Percentiles rank a stretch among this genome's conserved stretches.
Evolutionary conservation across 1,140 invertebrate genomes (phyloP).

Genomic region (Hirudo medicinalis): DNA sequence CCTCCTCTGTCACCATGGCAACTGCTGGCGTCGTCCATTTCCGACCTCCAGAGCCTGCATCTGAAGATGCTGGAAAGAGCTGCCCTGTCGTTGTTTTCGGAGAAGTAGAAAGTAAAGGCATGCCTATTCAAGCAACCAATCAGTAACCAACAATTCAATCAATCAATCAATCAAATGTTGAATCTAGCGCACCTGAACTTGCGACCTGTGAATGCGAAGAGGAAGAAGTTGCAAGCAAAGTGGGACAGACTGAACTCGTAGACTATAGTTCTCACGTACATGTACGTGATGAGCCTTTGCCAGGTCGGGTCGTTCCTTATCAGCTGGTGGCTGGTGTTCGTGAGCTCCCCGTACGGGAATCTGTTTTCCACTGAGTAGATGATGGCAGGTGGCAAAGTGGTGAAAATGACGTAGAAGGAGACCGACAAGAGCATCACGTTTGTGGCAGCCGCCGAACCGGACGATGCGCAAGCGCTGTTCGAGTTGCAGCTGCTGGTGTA

Average conservation of each 20-base stretch:
- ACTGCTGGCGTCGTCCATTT: too few species aligned
- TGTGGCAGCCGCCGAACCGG: slow-evolving; percentile 25
- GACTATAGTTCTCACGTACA: slow-evolving; percentile 30
- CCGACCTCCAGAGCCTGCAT: too few species aligned
- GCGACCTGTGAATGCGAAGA: slow-evolving; percentile 35
- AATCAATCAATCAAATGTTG: background rate
- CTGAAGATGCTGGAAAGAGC: too few species aligned
- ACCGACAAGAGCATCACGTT: slow-evolving; percentile 36
- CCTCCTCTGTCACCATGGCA: too few species aligned
- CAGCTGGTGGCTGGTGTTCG: slow-evolving; percentile 18
- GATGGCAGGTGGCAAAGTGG: slow-evolving; percentile 34
- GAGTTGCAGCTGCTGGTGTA: background rate
- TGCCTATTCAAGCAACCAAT: slow-evolving; percentile 4
- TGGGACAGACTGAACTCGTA: slow-evolving; percentile 37
- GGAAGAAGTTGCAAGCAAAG: slow-evolving; percentile 38
- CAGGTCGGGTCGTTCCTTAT: slow-evolving; percentile 28
- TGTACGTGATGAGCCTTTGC: slow-evolving; percentile 32
- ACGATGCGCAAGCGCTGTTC: slow-evolving; percentile 23
- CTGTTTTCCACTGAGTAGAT: slow-evolving; percentile 31
- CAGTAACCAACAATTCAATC: background rate
- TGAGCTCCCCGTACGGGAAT: slow-evolving; percentile 4
- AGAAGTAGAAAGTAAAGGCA: too few species aligned
- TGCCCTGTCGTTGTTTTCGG: too few species aligned
- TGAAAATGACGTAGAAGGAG: slow-evolving; percentile 39
- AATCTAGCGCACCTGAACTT: slow-evolving; percentile 28